Evolutionary conservation across 2,113 vertebrate genomes (phyloP).

Genomic region (Boulengeromyrus knoepffleri): DNA sequence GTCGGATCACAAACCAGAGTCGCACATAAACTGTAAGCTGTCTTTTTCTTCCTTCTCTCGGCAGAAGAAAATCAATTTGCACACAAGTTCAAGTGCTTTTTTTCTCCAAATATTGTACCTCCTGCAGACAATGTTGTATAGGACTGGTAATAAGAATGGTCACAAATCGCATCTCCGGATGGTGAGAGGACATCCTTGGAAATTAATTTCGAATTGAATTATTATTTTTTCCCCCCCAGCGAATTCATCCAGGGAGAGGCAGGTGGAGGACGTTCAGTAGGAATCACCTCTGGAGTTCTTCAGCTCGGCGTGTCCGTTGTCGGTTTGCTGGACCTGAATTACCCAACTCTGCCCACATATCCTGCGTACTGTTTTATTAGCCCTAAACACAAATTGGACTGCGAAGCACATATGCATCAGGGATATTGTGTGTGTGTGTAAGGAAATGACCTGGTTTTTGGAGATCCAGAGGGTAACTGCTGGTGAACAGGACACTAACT

Average conservation of each 20-base stretch:
- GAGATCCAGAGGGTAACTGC: background rate
- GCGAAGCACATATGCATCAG: background rate
- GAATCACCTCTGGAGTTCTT: background rate
- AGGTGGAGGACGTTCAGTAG: background rate
- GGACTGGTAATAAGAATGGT: background rate
- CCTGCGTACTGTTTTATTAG: background rate
- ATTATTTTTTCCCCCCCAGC: background rate
- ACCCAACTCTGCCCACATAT: background rate
- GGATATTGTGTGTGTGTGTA: background rate
- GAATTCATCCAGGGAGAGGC: background rate
- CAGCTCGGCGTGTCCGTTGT: background rate
- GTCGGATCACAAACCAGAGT: conserved; percentile 15
- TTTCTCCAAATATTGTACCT: background rate
- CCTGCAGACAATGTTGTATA: background rate
- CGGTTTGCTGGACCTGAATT: background rate
- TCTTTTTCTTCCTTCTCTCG: conserved; percentile 3
- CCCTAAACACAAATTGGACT: background rate
- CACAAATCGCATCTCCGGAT: background rate
- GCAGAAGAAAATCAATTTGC: conserved; percentile 21
- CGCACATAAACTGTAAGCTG: conserved; percentile 7
- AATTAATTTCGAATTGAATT: background rate
- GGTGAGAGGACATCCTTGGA: background rate
- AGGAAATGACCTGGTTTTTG: background rate
- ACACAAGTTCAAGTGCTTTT: conserved; percentile 18
- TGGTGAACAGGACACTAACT: background rate